Conservation (phyloP, 2,113 vertebrate species). For the Daphoenositta chrysoptera region DNA sequence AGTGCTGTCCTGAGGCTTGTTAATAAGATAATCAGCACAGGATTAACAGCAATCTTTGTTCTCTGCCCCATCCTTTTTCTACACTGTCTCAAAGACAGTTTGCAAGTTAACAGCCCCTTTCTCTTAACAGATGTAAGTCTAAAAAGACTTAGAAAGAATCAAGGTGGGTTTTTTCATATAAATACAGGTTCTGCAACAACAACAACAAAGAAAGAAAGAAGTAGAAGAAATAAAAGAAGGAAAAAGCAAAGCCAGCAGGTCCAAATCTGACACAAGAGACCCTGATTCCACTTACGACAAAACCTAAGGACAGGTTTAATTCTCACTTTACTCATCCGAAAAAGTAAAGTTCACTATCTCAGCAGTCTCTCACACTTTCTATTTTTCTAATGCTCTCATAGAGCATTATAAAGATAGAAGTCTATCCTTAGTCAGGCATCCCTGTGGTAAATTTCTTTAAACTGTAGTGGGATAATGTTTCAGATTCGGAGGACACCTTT, state of each 20-base stretch:
- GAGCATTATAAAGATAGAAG: too few species aligned
- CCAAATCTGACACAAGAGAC: not conserved
- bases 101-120: not conserved
- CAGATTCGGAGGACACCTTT: not conserved
- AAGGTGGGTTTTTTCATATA: not conserved
- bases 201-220: not conserved
- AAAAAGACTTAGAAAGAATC: not conserved
- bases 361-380: not conserved
- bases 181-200: not conserved
- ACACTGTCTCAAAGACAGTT: not conserved
- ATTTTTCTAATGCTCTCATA: not conserved
- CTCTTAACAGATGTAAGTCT: not conserved
- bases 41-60: not conserved
- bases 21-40: not conserved
- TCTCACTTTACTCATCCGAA: not conserved
- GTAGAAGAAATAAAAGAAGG: not conserved
- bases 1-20: not conserved
- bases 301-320: not conserved
- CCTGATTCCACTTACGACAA: not conserved
- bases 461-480: not conserved
- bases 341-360: not conserved
- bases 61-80: not conserved
- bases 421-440: not conserved
- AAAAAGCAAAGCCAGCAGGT: not conserved
- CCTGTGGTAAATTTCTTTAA: not conserved